Evolutionary conservation across 2,888 invertebrate species (phyloP).

Genomic region (Mythimna pallens): DNA sequence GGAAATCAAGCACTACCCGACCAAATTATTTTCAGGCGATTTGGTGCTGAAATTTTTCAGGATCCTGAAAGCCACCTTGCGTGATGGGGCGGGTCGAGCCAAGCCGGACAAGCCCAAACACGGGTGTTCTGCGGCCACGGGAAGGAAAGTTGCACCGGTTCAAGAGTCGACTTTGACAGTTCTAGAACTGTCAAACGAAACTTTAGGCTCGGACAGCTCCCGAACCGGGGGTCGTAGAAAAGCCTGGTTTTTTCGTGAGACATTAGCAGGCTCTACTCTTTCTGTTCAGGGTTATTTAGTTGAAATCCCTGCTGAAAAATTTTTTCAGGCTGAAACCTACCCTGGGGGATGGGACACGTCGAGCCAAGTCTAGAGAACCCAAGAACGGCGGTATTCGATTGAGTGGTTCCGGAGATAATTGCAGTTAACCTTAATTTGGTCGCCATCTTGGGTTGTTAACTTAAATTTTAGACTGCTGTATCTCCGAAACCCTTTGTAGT

Average conservation of each 20-base stretch:
- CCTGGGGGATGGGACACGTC: neutral
- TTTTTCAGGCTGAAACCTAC: neutral
- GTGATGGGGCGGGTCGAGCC: neutral
- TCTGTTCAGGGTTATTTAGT: accelerated
- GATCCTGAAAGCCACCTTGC: neutral
- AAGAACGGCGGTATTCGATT: neutral
- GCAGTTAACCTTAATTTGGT: neutral
- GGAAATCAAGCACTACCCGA: too few species aligned
- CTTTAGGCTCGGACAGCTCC: neutral
- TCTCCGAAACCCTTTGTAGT: too few species aligned
- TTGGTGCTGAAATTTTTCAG: neutral
- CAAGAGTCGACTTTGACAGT: neutral
- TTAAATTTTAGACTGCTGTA: too few species aligned
- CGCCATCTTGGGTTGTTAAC: too few species aligned
- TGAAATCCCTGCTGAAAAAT: too few species aligned
- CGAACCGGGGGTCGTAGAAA: neutral
- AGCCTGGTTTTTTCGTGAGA: too few species aligned
- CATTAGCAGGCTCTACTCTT: too few species aligned
- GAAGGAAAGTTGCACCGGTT: neutral
- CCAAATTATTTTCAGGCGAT: neutral
- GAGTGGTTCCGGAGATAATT: neutral
- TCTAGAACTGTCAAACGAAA: neutral
- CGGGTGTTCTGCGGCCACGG: neutral
- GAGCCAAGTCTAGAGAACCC: too few species aligned
- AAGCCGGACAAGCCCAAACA: neutral